phyloP scores from a whole-genome alignment of 2,888 invertebrate species.

The Clivina fossor region DNA sequence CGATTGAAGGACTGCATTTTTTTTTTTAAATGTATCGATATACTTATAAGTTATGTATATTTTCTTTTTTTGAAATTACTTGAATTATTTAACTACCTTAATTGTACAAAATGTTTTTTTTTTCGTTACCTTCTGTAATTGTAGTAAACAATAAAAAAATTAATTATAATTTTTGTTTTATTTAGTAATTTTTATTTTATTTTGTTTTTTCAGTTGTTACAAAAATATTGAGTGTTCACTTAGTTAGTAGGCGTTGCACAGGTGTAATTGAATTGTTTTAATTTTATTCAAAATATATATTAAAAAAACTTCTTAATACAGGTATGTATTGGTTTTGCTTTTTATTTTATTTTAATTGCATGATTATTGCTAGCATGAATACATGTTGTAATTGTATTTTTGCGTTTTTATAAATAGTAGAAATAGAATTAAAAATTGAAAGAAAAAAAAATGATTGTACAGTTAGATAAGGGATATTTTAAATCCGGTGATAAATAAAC shows the following conservation, averaged over 20 bases:
- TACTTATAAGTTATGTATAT: too few relatives aligned
- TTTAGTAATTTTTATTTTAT: slow-evolving; percentile 45
- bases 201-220: slow-evolving; percentile 23
- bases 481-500: too few relatives aligned
- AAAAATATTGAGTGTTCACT: slow-evolving; percentile 18
- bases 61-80: too few relatives aligned
- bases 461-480: too few relatives aligned
- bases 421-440: too few relatives aligned
- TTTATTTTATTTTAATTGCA: slow-evolving; percentile 14
- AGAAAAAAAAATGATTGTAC: too few relatives aligned
- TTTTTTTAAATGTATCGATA: too few relatives aligned
- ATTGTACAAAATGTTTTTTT: slow-evolving; percentile 30
- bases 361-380: slow-evolving; percentile 10
- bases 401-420: neutral
- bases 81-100: too few relatives aligned
- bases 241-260: slow-evolving; percentile 21
- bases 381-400: neutral
- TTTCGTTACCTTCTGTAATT: slow-evolving; percentile 29
- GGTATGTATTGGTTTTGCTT: slow-evolving; percentile 17
- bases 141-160: slow-evolving; percentile 20
- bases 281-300: slow-evolving; percentile 1
- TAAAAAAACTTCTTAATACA: neutral
- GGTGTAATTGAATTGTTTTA: slow-evolving; percentile 6
- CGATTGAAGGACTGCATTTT: too few relatives aligned
- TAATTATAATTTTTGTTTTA: slow-evolving; percentile 22